Percentiles rank a stretch among this genome's conserved stretches.
These are phyloP conservation scores for Octodonta nipae DNA, from an alignment of 2,888 invertebrate genomes.

Conservation along the genomic window DNA sequence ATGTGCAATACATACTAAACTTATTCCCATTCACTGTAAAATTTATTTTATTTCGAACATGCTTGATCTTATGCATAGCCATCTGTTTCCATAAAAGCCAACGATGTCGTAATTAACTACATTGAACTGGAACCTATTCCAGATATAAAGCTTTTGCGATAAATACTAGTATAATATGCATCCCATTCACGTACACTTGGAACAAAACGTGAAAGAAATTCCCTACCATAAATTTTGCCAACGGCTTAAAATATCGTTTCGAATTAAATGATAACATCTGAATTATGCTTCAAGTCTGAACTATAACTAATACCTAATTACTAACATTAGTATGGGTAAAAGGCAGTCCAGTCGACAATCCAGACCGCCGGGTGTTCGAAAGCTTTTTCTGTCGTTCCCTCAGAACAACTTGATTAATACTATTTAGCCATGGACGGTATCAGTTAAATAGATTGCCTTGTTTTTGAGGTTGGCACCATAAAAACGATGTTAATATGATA, in stretches of 20 bases:
- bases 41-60: too few relatives aligned
- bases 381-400: slow-evolving; percentile 14
- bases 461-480: too few relatives aligned
- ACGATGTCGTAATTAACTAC: too few relatives aligned
- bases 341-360: slow-evolving; percentile 8
- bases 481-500: too few relatives aligned
- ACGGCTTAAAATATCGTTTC: slow-evolving; percentile 2
- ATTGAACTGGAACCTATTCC: too few relatives aligned
- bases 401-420: slow-evolving; percentile 29
- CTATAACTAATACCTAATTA: slow-evolving; percentile 21
- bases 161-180: too few relatives aligned
- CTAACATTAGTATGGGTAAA: slow-evolving; percentile 17
- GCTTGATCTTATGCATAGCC: too few relatives aligned
- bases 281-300: slow-evolving; percentile 14
- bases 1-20: too few relatives aligned
- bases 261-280: slow-evolving; percentile 12
- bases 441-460: slow-evolving; percentile 27
- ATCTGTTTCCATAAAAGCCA: too few relatives aligned
- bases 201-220: slow-evolving; percentile 1
- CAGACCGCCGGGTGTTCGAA: slow-evolving; percentile 11
- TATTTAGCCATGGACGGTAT: slow-evolving; percentile 23
- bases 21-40: too few relatives aligned
- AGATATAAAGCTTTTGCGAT: too few relatives aligned
- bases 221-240: neutral
- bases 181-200: neutral